Evolutionary conservation across 2,113 vertebrate species (phyloP).

Genomic region (Syrmaticus mikado): DNA sequence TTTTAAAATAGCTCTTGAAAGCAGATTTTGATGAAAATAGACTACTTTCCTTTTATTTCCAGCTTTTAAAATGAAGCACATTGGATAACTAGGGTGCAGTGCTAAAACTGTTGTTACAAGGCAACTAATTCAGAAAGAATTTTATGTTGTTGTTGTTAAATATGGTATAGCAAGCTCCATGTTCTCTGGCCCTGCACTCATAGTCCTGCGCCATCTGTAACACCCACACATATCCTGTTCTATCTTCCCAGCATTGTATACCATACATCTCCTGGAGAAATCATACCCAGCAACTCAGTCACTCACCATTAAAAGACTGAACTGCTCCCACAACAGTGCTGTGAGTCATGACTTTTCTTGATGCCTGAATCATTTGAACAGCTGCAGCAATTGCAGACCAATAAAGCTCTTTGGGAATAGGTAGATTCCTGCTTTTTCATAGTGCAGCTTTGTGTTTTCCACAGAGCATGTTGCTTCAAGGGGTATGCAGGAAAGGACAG

Average conservation of each 20-base stretch:
- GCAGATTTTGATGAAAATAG: neutral
- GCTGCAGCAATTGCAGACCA: constrained; percentile 24
- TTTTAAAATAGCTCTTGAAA: constrained; percentile 35
- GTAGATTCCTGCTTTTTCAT: neutral
- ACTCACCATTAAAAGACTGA: neutral
- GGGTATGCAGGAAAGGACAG: neutral
- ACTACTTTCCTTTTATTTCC: neutral
- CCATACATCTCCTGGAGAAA: neutral
- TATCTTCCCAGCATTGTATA: neutral
- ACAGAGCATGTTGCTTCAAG: neutral
- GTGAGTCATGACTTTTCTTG: constrained; percentile 24
- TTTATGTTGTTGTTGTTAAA: constrained; percentile 17
- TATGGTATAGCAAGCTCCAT: neutral
- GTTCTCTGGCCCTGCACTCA: neutral
- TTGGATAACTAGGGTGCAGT: neutral
- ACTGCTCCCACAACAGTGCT: neutral
- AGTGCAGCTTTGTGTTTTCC: neutral
- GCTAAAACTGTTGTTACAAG: neutral
- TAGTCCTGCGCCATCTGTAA: constrained; percentile 12
- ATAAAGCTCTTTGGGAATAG: neutral
- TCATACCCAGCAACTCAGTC: neutral
- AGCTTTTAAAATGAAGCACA: neutral
- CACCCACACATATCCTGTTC: constrained; percentile 49
- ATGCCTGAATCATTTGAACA: constrained; percentile 12
- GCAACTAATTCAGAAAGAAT: neutral